Conservation (phyloP, 2,888 invertebrate species). For the Lissonota sp. region DNA sequence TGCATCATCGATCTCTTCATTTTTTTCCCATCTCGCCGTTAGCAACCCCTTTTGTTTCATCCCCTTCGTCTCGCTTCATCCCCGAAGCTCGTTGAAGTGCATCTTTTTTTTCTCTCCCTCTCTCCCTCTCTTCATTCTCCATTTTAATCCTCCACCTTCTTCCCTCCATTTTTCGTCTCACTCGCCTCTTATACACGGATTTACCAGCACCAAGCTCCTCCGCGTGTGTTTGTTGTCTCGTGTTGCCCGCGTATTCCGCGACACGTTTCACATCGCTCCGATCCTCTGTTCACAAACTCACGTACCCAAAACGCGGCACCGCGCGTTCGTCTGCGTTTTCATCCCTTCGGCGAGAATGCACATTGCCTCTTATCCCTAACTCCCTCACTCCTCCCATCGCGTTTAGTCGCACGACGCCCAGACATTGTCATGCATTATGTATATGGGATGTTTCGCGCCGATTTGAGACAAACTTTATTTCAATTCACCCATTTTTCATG, state of each 20-base stretch:
- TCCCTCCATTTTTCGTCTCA: constrained; percentile 34
- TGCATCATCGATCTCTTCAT: not conserved
- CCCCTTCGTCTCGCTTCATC: constrained; percentile 17
- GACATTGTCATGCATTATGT: not conserved
- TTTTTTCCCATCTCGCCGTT: constrained; percentile 46
- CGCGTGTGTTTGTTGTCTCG: constrained; percentile 29
- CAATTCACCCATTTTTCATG: no score
- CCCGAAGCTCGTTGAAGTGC: constrained; percentile 45
- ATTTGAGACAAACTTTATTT: not conserved
- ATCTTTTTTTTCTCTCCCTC: constrained; percentile 45
- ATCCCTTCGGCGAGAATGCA: constrained; percentile 21
- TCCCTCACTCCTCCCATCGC: not conserved
- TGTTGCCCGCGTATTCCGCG: constrained; percentile 47
- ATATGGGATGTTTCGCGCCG: not conserved
- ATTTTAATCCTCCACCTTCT: constrained; percentile 24
- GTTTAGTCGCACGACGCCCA: constrained; percentile 10
- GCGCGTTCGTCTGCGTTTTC: constrained; percentile 35
- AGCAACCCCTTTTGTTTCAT: constrained; percentile 55
- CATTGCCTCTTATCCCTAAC: not conserved
- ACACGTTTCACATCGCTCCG: constrained; percentile 52
- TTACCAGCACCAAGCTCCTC: constrained; percentile 37
- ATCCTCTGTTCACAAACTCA: constrained; percentile 52
- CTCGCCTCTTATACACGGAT: constrained; percentile 45
- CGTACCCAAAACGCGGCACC: constrained; percentile 27
- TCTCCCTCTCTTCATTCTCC: constrained; percentile 38